A percentile compares a stretch with the other conserved stretches of the same genome.
phyloP scores from a whole-genome alignment of 2,888 invertebrate species.

The Harpagoxenus sublaevis region DNA sequence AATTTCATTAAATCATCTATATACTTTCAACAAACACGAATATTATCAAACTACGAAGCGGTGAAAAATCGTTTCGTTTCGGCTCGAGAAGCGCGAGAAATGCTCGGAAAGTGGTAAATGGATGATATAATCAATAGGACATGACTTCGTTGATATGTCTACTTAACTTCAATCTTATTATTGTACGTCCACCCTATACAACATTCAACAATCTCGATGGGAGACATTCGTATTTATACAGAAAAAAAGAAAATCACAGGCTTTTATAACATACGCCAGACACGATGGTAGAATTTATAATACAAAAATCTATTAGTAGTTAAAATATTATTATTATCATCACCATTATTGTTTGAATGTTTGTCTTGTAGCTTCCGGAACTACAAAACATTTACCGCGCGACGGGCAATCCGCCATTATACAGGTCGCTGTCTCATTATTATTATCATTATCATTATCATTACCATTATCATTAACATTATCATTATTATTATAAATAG shows the following conservation, averaged over 20 bases:
- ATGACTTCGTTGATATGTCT: constrained; percentile 83
- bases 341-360: constrained; percentile 34
- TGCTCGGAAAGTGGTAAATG: constrained; percentile 66
- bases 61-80: constrained; percentile 23
- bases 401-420: constrained; percentile 15
- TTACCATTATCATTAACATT: constrained; percentile 2
- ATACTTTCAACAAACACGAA: neutral
- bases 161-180: constrained; percentile 80
- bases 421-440: constrained; percentile 16
- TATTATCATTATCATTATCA: constrained; percentile 29
- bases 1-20: constrained; percentile 5
- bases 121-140: constrained; percentile 71
- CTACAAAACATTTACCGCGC: constrained; percentile 19
- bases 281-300: constrained; percentile 19
- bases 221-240: constrained; percentile 62
- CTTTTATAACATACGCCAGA: constrained; percentile 46
- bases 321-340: constrained; percentile 54
- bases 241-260: constrained; percentile 59
- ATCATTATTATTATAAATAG: constrained; percentile 28
- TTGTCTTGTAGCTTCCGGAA: neutral
- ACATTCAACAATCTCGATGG: constrained; percentile 66
- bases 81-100: constrained; percentile 55
- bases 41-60: neutral
- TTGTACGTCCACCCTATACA: constrained; percentile 76
- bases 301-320: constrained; percentile 49